Evolutionary conservation across 2,888 invertebrate species (phyloP), one percentile per base, ranked within the genome.

Genomic region (Podabrus alpinus): DNA sequence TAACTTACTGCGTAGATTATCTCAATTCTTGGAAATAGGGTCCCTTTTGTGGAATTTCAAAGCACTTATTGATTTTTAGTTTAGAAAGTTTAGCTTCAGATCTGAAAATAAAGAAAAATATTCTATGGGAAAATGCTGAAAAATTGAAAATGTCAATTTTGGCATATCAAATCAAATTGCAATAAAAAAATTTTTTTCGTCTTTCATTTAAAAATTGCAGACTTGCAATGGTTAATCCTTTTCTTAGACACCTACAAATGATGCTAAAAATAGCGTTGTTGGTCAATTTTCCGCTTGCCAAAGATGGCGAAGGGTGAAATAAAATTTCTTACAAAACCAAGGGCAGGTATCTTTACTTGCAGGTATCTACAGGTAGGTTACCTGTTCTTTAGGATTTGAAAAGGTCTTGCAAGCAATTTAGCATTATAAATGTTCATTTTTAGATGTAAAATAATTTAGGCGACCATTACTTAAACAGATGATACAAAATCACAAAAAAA

Each of bases 391-490:
- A 45, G n/a, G n/a, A 45, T 45, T 60, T 79, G 24, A 79, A 80
- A 72, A 77, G 73, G 19, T 77, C 79, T 68, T 80, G 78, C 67
- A 74, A 74, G 5, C 71, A 68, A 7, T 71, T 80, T n/a, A 59
- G 78, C 66, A 45, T n/a, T n/a, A 0, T 45, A 45, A 45, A 45
- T 45, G n/a, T n/a, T n/a, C n/a, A n/a, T n/a, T 45, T 45, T 45
- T n/a, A 45, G 5, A 45, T 45, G n/a, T 45, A 45, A 45, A 45
- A 13, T n/a, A 45, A 45, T n/a, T 45, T 45, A n/a, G n/a, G 7
- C n/a, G n/a, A n/a, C 45, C n/a, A n/a, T 45, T 45, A 7, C n/a
- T 45, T n/a, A 5, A 4, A 21, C 21, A 13, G 25, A 29, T n/a
- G 13, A 29, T 45, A n/a, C 7, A 45, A 45, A 45, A n/a, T 45